Evolutionary conservation across 2,797 vertebrate species (phyloP).

Genomic region (Periparus ater): DNA sequence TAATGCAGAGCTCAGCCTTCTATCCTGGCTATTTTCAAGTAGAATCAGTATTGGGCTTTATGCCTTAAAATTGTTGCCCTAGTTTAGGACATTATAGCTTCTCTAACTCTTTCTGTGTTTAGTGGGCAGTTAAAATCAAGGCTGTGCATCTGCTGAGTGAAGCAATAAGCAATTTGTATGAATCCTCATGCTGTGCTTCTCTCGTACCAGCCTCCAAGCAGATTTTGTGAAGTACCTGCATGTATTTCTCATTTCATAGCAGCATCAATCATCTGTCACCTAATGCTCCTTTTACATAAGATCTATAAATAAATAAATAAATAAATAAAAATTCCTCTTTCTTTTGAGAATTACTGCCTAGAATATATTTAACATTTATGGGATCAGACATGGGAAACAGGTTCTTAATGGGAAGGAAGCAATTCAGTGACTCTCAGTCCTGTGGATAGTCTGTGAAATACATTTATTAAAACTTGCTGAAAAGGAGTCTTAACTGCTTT

Average conservation of each 20-base stretch:
- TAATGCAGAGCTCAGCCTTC: not conserved
- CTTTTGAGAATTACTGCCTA: not conserved
- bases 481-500: not conserved
- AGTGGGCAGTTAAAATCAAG: not conserved
- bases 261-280: not conserved
- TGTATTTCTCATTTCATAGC: not conserved
- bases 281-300: not conserved
- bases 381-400: not conserved
- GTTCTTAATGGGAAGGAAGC: not conserved
- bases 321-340: not conserved
- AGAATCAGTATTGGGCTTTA: not conserved
- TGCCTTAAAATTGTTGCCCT: not conserved
- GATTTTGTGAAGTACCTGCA: not conserved
- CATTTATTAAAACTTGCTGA: not conserved
- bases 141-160: not conserved
- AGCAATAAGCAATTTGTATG: not conserved
- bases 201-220: not conserved
- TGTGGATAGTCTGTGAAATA: not conserved
- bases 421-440: not conserved
- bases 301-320: not conserved
- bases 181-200: not conserved
- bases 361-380: not conserved
- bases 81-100: not conserved
- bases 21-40: not conserved
- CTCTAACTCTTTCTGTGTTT: not conserved